These are phyloP conservation scores for Columba guinea DNA, from an alignment of 2,797 vertebrate species.

Conservation along the genomic window DNA sequence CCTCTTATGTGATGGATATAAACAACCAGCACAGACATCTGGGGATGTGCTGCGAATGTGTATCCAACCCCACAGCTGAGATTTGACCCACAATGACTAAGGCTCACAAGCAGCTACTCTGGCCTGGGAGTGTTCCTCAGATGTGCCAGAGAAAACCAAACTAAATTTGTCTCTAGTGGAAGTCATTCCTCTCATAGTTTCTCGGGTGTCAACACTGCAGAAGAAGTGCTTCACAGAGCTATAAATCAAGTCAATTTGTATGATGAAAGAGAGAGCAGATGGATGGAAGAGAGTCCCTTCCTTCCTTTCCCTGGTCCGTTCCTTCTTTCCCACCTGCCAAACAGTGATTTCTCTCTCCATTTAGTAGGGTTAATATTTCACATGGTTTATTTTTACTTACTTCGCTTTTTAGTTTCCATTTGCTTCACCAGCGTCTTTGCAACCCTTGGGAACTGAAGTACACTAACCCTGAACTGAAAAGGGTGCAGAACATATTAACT, in stretches of 20 bases:
- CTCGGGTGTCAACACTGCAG: neutral
- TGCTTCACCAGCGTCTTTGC: neutral
- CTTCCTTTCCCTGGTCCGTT: neutral
- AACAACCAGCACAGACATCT: neutral
- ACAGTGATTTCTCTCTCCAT: neutral
- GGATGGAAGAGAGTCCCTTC: neutral
- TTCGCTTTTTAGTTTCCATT: neutral
- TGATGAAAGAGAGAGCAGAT: neutral
- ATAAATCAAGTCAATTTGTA: conserved; percentile 23
- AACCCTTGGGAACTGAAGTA: neutral
- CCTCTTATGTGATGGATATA: fast-evolving
- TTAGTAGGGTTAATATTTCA: neutral
- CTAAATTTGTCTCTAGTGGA: neutral
- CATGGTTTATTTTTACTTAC: neutral
- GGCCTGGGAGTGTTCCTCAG: neutral
- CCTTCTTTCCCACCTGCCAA: neutral
- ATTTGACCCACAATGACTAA: neutral
- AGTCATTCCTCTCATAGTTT: neutral
- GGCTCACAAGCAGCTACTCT: neutral
- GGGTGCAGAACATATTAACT: neutral
- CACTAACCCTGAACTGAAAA: neutral
- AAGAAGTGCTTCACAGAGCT: neutral
- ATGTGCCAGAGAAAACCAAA: neutral
- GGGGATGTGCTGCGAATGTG: neutral
- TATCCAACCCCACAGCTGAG: neutral